Base-by-base conservation (phyloP, 2,888 invertebrate genomes). In the Notodonta ziczac region DNA sequence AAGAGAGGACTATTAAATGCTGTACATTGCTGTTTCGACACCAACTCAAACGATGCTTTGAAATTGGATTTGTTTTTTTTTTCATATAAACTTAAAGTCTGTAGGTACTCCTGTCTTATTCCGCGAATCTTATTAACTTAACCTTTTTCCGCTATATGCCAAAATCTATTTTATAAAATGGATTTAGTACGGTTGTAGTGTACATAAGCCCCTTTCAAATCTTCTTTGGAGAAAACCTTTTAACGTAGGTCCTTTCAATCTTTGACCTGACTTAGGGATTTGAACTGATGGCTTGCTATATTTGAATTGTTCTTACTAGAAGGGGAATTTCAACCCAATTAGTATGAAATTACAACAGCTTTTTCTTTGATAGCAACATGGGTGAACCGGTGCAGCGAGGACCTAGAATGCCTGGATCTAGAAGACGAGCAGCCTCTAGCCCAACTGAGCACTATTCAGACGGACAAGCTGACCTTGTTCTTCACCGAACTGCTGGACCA, bases 371-470 rank as follows among this genome's bases (percentile, higher is more conserved):
- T 85, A 96, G 96, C 96, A 32, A 96, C 96, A 59, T 96, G 96
- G 96, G 96, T 96, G 64, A 96, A 96, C 86, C 93, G 96, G 58
- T 96, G 95, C 81, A 96, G 96, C 83, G 95, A 95, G 76, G 96
- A 96, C 77, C 91, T 95, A 63, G 94, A 93, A 67, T 93, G 94
- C 69, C 87, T 94, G 42, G 94, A 94, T 56, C 87, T 94, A 70
- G 94, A 94, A 67, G 91, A 94, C 61, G 94, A 94, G 63, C 94
- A 94, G 70, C 93, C 90, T 0, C 81, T 91, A 32, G 91, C 90
- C 13, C 85, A 87, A 63, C 89, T 96, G 66, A 95, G 96, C 69
- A 84, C 94, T 55, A 95, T 95, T 56, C 96, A 96, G 82, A 94
- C 93, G 63, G 96, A 96, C 85, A 97, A 96, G 85, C 92, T 96